These are phyloP conservation scores for Byasa hedistus DNA, from an alignment of 2,888 invertebrate species.

Conservation along the genomic window DNA sequence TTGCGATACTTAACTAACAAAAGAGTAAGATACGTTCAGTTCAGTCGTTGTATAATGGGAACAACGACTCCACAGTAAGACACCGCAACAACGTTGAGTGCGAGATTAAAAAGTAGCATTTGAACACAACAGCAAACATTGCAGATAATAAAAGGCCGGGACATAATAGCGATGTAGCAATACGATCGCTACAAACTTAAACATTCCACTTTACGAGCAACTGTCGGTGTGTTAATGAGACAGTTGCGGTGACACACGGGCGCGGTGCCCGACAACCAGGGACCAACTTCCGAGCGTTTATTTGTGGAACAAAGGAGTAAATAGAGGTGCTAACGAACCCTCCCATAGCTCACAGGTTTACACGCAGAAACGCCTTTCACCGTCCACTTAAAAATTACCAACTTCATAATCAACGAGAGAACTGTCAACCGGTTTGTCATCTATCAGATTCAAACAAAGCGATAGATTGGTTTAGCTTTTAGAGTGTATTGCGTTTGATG, in stretches of 20 bases:
- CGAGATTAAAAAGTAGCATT: too few relatives aligned
- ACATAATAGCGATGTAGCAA: neutral
- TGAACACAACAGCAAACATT: too few relatives aligned
- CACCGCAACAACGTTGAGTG: too few relatives aligned
- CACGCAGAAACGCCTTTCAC: constrained; percentile 20
- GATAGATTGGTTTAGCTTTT: constrained; percentile 25
- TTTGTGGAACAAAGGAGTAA: constrained; percentile 34
- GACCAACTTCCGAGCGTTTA: constrained; percentile 20
- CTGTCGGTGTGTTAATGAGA: constrained; percentile 39
- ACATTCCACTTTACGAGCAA: constrained; percentile 33
- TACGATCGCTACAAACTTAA: constrained; percentile 19
- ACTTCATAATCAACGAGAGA: constrained; percentile 8
- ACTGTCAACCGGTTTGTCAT: constrained; percentile 28
- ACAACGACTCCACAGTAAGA: too few relatives aligned
- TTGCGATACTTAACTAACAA: too few relatives aligned
- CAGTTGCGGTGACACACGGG: constrained; percentile 36
- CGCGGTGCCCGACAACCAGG: constrained; percentile 29
- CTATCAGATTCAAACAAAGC: constrained; percentile 2
- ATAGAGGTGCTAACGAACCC: constrained; percentile 30
- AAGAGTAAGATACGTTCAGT: too few relatives aligned
- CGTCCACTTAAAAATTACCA: constrained; percentile 13
- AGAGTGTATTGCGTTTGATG: constrained; percentile 14
- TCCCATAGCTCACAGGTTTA: constrained; percentile 23
- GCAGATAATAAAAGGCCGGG: too few relatives aligned
- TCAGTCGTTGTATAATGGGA: too few relatives aligned